phyloP scores from a whole-genome alignment of 53 echinoderm and acorn worm species.

The Apostichopus leukothele region DNA sequence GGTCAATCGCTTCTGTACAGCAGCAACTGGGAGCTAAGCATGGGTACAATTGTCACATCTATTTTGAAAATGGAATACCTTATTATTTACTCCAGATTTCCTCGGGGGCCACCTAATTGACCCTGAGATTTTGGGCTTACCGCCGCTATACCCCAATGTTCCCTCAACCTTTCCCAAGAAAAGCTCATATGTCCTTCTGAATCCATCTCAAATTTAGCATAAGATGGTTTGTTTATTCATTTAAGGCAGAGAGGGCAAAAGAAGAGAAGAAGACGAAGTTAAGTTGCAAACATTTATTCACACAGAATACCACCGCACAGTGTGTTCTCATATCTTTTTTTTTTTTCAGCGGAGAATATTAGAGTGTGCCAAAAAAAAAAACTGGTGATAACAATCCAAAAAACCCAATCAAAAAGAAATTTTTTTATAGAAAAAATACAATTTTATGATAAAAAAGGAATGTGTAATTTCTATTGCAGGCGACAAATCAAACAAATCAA shows the following conservation, averaged over 20 bases:
- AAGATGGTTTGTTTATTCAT: no score
- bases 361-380: conserved; percentile 46
- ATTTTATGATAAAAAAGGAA: conserved; percentile 56
- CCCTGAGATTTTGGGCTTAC: no score
- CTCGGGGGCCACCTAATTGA: no score
- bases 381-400: conserved; percentile 49
- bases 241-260: not conserved
- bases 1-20: no score
- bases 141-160: no score
- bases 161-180: no score
- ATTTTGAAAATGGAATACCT: no score
- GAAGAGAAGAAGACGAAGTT: not conserved
- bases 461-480: conserved; percentile 55
- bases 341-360: conserved; percentile 51
- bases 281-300: conserved; percentile 57
- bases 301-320: conserved; percentile 56
- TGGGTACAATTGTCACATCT: no score
- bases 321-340: conserved; percentile 29
- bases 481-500: conserved; percentile 53
- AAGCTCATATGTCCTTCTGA: no score
- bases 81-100: no score
- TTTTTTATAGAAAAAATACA: conserved; percentile 54
- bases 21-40: no score
- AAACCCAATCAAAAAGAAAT: conserved; percentile 46
- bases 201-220: no score